Conservation (phyloP, 2,797 vertebrate genomes). For the Eutrigla gurnardus region DNA sequence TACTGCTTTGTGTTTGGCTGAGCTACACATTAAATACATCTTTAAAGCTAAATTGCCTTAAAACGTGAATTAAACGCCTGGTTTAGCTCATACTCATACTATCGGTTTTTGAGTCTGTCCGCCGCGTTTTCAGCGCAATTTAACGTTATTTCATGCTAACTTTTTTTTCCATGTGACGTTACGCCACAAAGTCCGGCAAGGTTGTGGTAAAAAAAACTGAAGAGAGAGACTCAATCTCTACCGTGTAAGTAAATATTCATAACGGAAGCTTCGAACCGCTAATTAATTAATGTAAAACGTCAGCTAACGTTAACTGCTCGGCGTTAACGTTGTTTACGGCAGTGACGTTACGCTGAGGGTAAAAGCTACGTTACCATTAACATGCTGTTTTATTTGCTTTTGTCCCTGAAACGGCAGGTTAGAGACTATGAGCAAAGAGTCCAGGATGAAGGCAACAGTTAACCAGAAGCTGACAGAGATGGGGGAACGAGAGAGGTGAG, state of each 20-base stretch:
- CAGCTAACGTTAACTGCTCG: background rate
- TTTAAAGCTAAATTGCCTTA: no score
- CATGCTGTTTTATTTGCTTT: no score
- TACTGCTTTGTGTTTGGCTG: no score
- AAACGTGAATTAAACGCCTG: rapidly evolving
- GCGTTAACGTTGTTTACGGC: background rate
- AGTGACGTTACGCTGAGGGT: no score
- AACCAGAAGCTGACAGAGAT: conserved; percentile 98
- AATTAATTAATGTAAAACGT: background rate
- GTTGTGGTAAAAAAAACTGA: background rate
- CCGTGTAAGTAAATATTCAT: background rate
- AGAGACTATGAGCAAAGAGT: conserved; percentile 92
- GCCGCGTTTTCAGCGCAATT: background rate
- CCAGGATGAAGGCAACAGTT: conserved; percentile 93
- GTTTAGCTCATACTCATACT: rapidly evolving
- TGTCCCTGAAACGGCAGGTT: conserved; percentile 21
- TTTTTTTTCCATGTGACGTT: conserved; percentile 1
- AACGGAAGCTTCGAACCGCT: rapidly evolving
- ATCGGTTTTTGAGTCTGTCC: background rate
- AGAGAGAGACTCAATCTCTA: background rate
- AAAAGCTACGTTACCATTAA: no score
- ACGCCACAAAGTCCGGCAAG: conserved; percentile 6
- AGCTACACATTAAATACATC: rapidly evolving
- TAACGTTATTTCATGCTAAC: background rate
- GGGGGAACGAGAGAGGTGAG: conserved; percentile 95